phyloP scores from a whole-genome alignment of 2,113 vertebrate genomes.

The Chaetodon trifascialis region DNA sequence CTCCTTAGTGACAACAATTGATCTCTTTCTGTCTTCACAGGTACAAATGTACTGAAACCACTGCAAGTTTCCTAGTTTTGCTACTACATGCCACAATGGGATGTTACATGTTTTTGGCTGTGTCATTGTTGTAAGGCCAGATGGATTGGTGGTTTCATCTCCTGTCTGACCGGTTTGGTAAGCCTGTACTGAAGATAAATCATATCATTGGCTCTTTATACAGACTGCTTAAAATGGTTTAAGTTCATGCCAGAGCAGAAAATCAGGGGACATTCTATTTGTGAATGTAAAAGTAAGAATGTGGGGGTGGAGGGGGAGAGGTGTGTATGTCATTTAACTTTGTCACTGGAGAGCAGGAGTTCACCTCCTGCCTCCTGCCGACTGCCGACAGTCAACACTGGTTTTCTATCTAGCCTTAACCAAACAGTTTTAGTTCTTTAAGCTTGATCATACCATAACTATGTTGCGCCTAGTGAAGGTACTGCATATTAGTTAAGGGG shows the following conservation, averaged over 20 bases:
- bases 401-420: no score
- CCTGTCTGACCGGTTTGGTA: conserved; percentile 4
- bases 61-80: background rate
- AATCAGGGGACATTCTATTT: no score
- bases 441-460: no score
- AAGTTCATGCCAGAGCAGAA: background rate
- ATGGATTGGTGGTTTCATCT: background rate
- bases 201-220: background rate
- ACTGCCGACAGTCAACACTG: no score
- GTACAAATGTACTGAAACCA: background rate
- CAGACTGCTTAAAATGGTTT: background rate
- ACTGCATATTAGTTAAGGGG: no score
- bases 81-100: background rate
- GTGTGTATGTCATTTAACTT: background rate
- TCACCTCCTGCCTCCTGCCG: background rate
- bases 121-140: background rate
- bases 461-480: no score
- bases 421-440: background rate
- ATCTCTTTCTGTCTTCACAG: background rate
- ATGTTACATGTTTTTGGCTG: background rate
- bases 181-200: background rate
- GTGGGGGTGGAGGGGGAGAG: no score
- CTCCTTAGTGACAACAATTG: no score
- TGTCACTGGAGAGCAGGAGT: background rate
- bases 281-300: no score